These are phyloP conservation scores for Meloidogyne chitwoodi DNA, from an alignment of 1,140 invertebrate genomes.

Conservation along the genomic window DNA sequence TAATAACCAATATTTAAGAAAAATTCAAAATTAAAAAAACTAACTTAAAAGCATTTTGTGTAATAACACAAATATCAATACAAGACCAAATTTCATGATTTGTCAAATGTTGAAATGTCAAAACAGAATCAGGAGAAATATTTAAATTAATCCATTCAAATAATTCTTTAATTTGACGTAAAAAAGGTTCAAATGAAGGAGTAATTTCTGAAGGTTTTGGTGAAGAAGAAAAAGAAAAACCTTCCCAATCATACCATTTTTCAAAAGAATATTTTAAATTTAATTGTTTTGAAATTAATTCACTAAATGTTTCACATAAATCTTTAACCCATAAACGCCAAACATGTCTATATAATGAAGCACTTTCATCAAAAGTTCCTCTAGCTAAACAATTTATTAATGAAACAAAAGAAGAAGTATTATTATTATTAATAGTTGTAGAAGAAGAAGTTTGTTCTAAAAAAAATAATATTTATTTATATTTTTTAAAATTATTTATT, in stretches of 20 bases:
- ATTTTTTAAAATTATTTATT: too few relatives aligned
- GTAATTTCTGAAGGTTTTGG: constrained; percentile 32
- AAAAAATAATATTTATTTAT: too few relatives aligned
- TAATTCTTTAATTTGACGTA: constrained; percentile 22
- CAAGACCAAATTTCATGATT: constrained; percentile 41
- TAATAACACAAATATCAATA: constrained; percentile 21
- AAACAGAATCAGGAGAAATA: constrained; percentile 37
- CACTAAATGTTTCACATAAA: constrained; percentile 27
- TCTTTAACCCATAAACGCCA: constrained; percentile 33
- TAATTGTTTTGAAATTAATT: constrained; percentile 29
- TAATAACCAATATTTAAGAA: too few relatives aligned
- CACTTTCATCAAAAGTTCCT: constrained; percentile 39
- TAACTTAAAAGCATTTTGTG: constrained; percentile 34
- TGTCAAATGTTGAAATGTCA: constrained; percentile 35
- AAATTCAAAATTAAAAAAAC: too few relatives aligned
- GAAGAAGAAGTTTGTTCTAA: too few relatives aligned
- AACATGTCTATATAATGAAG: constrained; percentile 37
- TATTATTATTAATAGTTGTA: too few relatives aligned
- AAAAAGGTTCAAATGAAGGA: constrained; percentile 31
- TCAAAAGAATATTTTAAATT: constrained; percentile 14
- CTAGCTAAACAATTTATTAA: constrained; percentile 15
- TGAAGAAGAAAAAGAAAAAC: background rate
- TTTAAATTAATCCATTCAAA: constrained; percentile 29
- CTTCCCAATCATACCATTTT: constrained; percentile 17
- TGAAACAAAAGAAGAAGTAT: background rate